Base-by-base conservation (phyloP, 2,113 vertebrate species). In the Anguilla japonica region DNA sequence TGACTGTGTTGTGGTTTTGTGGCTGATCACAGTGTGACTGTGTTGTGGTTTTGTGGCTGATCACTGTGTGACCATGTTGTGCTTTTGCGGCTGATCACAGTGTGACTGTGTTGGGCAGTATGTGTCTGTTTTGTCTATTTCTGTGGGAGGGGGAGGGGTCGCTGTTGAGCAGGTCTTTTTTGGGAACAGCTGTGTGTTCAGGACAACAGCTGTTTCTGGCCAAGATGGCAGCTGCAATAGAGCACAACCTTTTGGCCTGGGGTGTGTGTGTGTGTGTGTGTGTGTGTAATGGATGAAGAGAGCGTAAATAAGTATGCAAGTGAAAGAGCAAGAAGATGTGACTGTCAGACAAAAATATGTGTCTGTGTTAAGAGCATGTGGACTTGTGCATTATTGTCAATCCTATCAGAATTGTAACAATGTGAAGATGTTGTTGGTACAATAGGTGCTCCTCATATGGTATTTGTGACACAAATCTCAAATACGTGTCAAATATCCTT, bases 151-250 rank as follows among this genome's bases (percentile, higher is more conserved):
- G 87, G 79, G 79, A 71, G 41, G 13, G 34, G 57, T 22, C 92
- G 93, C 89, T 93, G 93, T 90, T 89, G 91, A 93, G 90, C 91
- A 53, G 81, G 83, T 88, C 89, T 90, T 92, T 94, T 92, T 83
- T 89, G 79, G 79, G 83, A 94, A 95, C 95, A 95, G 90, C 92
- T 88, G 81, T 94, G 95, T 95, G 93, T 86, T 87, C 86, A 82
- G 84, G 89, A 85, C 88, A 90, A 91, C 95, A 95, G 94, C 94
- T 95, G 94, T 93, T 92, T 91, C 89, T 90, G 90, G 91, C 91
- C 92, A 91, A 85, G 89, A 91, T 90, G 89, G 93, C 95, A 95
- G 94, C 93, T 95, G 95, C 92, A 91, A 88, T 81, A 87, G 90
- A 91, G 90, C 83, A 41, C 87, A 63, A 84, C 78, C 86, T 87